Evolutionary conservation across 2,797 vertebrate genomes (phyloP).

Genomic region (Falco naumanni): DNA sequence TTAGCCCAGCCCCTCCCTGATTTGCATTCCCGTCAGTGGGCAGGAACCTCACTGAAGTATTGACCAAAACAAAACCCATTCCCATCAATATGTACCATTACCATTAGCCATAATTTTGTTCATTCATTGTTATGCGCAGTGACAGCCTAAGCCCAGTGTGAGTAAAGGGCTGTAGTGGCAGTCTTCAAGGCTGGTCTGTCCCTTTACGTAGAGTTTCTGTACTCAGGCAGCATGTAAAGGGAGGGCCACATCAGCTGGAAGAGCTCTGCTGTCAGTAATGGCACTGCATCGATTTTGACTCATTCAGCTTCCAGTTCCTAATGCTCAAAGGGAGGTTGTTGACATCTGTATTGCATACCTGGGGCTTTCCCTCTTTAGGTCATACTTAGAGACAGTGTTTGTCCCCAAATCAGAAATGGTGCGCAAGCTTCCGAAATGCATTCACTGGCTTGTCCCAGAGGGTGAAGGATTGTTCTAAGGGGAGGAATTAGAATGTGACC

Average conservation of each 20-base stretch:
- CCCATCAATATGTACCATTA: not conserved
- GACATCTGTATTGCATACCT: not conserved
- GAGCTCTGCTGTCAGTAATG: not conserved
- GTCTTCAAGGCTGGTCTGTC: not conserved
- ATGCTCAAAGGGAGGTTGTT: not conserved
- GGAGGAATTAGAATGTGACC: not conserved
- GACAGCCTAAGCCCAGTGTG: not conserved
- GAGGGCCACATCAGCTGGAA: not conserved
- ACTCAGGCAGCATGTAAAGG: not conserved
- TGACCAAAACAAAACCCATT: slow-evolving; percentile 32
- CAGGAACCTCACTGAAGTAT: slow-evolving; percentile 36
- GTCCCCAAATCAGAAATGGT: not conserved
- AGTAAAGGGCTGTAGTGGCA: not conserved
- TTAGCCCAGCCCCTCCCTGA: not conserved
- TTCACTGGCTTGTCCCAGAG: not conserved
- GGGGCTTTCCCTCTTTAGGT: not conserved
- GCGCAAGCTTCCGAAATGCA: not conserved
- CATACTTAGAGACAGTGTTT: not conserved
- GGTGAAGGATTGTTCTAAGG: not conserved
- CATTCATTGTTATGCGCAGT: not conserved
- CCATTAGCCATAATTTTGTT: not conserved
- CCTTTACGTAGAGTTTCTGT: not conserved
- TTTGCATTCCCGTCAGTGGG: not conserved
- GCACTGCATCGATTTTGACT: not conserved
- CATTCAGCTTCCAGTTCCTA: not conserved